These are phyloP conservation scores for Chitala chitala DNA, from an alignment of 2,113 vertebrate species.

Conservation along the genomic window DNA sequence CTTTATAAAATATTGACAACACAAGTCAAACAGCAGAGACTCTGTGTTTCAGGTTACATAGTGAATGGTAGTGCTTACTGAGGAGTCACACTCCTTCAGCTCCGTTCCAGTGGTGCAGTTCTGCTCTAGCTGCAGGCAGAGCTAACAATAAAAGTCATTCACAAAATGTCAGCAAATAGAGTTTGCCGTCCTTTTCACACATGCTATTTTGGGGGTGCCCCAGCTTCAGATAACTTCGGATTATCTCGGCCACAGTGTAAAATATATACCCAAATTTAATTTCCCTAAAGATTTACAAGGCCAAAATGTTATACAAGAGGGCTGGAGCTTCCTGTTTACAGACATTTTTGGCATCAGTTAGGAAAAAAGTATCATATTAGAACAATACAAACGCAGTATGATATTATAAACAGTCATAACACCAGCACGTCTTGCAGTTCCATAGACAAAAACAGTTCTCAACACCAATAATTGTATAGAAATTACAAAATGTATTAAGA, in stretches of 20 bases:
- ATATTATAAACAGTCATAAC: constrained; percentile 3
- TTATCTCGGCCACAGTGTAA: background rate
- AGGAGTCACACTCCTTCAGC: background rate
- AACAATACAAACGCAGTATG: background rate
- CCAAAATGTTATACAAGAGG: background rate
- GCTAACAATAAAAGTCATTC: background rate
- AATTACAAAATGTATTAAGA: no score
- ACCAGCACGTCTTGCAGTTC: background rate
- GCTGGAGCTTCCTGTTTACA: background rate
- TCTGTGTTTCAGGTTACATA: background rate
- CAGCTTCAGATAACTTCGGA: background rate
- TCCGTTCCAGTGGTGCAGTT: background rate
- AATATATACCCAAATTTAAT: background rate
- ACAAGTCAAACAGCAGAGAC: background rate
- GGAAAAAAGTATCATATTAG: background rate
- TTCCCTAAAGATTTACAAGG: background rate
- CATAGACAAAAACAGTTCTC: background rate
- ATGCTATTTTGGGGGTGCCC: background rate
- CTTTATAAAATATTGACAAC: background rate
- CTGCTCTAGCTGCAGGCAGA: background rate
- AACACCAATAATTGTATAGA: background rate
- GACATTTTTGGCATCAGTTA: background rate
- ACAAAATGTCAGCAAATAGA: constrained; percentile 15
- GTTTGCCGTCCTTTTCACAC: background rate
- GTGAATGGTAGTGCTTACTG: background rate